Conservation (phyloP, 2,797 vertebrate species). For the Octomys mimax region DNA sequence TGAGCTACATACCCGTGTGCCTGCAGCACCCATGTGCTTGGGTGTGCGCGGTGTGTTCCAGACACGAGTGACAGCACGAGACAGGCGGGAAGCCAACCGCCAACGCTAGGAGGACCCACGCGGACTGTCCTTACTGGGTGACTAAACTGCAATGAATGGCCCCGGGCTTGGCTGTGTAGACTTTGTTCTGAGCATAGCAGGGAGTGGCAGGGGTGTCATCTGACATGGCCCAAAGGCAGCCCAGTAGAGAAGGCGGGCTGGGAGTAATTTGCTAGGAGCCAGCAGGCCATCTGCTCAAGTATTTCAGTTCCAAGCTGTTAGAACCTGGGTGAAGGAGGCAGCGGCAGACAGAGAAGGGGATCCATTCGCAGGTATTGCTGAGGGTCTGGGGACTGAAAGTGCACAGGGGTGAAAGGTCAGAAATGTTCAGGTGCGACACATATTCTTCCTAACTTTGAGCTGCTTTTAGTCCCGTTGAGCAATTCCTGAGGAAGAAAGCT, state of each 20-base stretch:
- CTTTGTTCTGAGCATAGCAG: neutral
- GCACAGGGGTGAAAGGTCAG: neutral
- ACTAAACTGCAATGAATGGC: neutral
- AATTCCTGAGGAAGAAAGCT: conserved; percentile 19
- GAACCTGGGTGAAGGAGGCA: neutral
- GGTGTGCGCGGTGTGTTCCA: neutral
- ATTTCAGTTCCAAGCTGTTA: neutral
- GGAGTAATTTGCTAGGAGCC: neutral
- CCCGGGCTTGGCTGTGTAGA: neutral
- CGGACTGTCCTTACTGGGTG: neutral
- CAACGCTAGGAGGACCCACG: too few species aligned
- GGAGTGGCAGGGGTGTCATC: neutral
- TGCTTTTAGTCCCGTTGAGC: neutral
- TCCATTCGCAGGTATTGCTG: neutral
- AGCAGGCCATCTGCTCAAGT: neutral
- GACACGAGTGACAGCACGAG: neutral
- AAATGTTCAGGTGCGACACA: neutral
- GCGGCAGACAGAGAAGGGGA: neutral
- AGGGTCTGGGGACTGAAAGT: neutral
- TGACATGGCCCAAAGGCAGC: neutral
- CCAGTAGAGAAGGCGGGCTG: neutral
- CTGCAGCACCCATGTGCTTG: neutral
- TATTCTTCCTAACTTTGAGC: neutral
- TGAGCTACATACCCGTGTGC: neutral
- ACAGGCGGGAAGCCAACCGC: neutral